These are phyloP conservation scores for Bergia puertoricense DNA, from an alignment of 92 coral and sea anemone genomes.

Conservation along the genomic window DNA sequence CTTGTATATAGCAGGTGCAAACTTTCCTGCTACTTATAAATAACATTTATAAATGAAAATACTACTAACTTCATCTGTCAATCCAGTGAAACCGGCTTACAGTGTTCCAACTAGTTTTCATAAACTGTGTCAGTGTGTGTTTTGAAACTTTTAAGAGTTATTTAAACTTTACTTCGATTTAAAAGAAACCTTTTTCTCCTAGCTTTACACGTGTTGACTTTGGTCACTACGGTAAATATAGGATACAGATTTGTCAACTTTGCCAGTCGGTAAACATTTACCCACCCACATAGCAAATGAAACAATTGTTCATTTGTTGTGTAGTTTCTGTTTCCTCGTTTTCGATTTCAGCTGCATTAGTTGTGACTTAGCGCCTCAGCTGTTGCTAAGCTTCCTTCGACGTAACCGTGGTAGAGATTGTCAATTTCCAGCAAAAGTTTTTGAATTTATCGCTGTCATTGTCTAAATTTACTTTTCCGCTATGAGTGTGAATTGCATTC, in stretches of 20 bases:
- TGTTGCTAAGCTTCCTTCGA: conserved; percentile 2
- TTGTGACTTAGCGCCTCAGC: not conserved
- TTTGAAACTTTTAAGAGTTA: not conserved
- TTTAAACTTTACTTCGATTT: not conserved
- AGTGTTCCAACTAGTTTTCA: not conserved
- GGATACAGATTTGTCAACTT: conserved; percentile 2
- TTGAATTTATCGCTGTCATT: not conserved
- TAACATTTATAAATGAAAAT: no score
- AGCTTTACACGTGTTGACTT: not conserved
- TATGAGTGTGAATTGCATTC: not conserved
- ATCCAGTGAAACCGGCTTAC: not conserved
- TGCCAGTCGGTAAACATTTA: not conserved
- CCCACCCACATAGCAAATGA: conserved; percentile 18
- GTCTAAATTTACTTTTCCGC: not conserved
- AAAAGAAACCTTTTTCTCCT: not conserved
- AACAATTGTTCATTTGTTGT: conserved; percentile 1
- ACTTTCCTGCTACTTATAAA: no score
- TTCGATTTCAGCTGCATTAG: not conserved
- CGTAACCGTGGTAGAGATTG: not conserved
- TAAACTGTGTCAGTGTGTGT: not conserved
- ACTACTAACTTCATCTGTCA: not conserved
- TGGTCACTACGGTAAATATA: not conserved
- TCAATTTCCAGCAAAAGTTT: not conserved
- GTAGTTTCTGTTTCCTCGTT: not conserved
- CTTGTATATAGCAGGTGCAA: no score